These are phyloP conservation scores for Myxocyprinus asiaticus DNA, from an alignment of 2,113 vertebrate genomes.

Conservation along the genomic window DNA sequence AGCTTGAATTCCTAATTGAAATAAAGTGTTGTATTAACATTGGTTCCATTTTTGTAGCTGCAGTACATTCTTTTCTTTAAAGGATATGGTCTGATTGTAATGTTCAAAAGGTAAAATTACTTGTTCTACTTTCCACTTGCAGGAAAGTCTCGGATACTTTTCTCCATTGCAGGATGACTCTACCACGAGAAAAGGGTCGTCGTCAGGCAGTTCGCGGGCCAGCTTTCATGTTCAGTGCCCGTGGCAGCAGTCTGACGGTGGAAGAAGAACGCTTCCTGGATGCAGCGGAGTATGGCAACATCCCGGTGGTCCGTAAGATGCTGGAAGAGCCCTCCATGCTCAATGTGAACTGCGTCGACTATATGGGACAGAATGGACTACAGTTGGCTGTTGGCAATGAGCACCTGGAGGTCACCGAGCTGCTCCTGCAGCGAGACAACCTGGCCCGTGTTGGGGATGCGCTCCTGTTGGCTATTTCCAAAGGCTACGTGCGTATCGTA, in stretches of 20 bases:
- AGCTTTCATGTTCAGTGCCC: slow-evolving; percentile 85
- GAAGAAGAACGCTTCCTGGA: slow-evolving; percentile 58
- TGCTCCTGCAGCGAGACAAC: slow-evolving; percentile 78
- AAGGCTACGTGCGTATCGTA: slow-evolving; percentile 88
- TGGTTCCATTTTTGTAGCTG: neutral
- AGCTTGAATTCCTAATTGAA: neutral
- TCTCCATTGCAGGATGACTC: slow-evolving; percentile 72
- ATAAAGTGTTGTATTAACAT: neutral
- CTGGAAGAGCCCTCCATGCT: slow-evolving; percentile 52
- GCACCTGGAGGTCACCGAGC: slow-evolving; percentile 58
- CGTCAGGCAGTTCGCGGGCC: slow-evolving; percentile 83
- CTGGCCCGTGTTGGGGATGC: slow-evolving; percentile 87
- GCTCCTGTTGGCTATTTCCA: slow-evolving; percentile 86
- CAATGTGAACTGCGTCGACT: slow-evolving; percentile 56
- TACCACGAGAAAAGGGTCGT: slow-evolving; percentile 83
- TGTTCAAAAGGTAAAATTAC: neutral
- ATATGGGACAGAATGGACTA: slow-evolving; percentile 55
- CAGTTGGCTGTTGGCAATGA: slow-evolving; percentile 56
- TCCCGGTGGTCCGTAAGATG: slow-evolving; percentile 59
- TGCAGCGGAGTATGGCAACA: slow-evolving; percentile 55
- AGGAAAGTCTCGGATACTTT: slow-evolving; percentile 69
- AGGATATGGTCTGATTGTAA: too few relatives aligned
- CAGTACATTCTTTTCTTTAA: neutral
- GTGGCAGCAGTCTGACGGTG: slow-evolving; percentile 77
- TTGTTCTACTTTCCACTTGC: neutral